Evolutionary conservation across 2,797 vertebrate genomes (phyloP).

Genomic region (Hephaestus fuliginosus): DNA sequence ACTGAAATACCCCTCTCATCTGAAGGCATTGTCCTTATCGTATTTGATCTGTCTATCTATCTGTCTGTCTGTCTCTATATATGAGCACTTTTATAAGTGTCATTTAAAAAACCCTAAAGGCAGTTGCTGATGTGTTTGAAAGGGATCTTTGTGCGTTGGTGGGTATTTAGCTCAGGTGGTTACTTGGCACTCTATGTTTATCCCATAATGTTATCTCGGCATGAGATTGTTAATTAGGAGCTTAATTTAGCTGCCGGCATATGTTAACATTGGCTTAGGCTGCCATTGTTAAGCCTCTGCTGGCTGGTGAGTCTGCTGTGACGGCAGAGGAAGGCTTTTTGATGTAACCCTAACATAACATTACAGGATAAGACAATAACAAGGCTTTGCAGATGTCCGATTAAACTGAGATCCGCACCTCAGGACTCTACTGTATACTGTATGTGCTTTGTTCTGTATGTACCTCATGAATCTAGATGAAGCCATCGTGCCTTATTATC

Average conservation of each 20-base stretch:
- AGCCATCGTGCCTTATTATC: not conserved
- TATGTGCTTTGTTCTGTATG: not conserved
- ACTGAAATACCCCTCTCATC: not conserved
- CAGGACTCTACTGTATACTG: not conserved
- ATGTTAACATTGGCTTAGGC: conserved; percentile 85
- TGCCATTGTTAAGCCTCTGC: conserved; percentile 76
- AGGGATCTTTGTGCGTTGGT: conserved; percentile 54
- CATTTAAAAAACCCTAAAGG: conserved; percentile 5
- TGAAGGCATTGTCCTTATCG: not conserved
- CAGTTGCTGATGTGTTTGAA: conserved; percentile 50
- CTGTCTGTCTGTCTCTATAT: too few species aligned
- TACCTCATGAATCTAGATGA: not conserved
- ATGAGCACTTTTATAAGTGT: not conserved
- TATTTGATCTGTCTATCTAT: not conserved
- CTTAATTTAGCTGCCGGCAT: conserved; percentile 88
- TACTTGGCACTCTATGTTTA: conserved; percentile 80
- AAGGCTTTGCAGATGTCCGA: conserved; percentile 14
- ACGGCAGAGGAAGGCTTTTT: conserved; percentile 68
- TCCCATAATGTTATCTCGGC: conserved; percentile 85
- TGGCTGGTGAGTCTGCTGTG: conserved; percentile 67
- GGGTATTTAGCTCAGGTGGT: conserved; percentile 76
- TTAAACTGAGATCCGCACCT: conserved; percentile 9
- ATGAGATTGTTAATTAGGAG: conserved; percentile 86
- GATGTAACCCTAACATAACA: conserved; percentile 60
- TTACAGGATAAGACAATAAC: conserved; percentile 49